Percentiles rank a stretch among this genome's conserved stretches.
phyloP scores from a whole-genome alignment of 2,113 vertebrate species.

The Gavialis gangeticus region DNA sequence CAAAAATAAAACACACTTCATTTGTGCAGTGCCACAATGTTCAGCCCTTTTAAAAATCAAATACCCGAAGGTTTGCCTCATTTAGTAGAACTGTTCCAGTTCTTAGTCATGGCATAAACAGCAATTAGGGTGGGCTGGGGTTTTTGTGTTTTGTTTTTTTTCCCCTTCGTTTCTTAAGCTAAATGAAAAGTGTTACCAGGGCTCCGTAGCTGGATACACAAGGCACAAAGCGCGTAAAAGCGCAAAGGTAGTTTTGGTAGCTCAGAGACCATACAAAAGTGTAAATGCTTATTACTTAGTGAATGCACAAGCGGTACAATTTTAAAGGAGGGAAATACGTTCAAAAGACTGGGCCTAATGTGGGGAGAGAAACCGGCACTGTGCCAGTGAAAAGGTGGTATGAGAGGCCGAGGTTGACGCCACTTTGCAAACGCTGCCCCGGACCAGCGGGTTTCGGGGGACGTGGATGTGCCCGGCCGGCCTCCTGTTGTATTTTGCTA shows the following conservation, averaged over 20 bases:
- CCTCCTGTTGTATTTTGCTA: background rate
- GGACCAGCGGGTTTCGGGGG: background rate
- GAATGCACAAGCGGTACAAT: background rate
- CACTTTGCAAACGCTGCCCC: background rate
- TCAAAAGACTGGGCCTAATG: too few relatives aligned
- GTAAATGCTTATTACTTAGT: background rate
- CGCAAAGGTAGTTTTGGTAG: background rate
- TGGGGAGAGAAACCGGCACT: too few relatives aligned
- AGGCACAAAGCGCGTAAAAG: background rate
- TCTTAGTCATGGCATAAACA: constrained; percentile 55
- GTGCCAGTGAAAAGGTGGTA: too few relatives aligned
- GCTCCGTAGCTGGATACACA: rapidly evolving
- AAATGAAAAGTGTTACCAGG: background rate
- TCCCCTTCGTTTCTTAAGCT: background rate
- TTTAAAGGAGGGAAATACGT: background rate
- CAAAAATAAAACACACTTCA: constrained; percentile 32
- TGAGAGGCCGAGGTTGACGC: too few relatives aligned
- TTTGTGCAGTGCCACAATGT: background rate
- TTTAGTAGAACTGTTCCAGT: background rate
- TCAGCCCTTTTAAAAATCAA: constrained; percentile 5
- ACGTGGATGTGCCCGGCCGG: background rate
- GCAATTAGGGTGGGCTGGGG: constrained; percentile 7
- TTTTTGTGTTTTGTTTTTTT: background rate
- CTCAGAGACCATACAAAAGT: background rate
- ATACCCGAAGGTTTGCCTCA: constrained; percentile 45